Conservation (phyloP, 2,888 invertebrate species). For the Mactromeris polynyma region DNA sequence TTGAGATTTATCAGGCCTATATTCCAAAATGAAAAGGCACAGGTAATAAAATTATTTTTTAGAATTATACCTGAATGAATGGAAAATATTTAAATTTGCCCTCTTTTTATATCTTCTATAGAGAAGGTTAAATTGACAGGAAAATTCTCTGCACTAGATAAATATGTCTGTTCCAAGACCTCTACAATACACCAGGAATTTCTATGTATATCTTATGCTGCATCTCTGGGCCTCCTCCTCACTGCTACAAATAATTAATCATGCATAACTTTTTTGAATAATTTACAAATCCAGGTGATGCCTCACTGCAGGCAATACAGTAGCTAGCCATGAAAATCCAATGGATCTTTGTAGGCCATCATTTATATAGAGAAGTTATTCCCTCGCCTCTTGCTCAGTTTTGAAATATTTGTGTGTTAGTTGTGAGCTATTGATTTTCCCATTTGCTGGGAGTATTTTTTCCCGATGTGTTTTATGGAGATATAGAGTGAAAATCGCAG, state of each 20-base stretch:
- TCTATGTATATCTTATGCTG: background rate
- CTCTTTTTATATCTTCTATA: no score
- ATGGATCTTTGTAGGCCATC: slow-evolving; percentile 40
- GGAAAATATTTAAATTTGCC: no score
- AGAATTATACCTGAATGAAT: no score
- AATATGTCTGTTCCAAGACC: no score
- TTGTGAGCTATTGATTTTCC: slow-evolving; percentile 42
- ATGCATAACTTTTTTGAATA: slow-evolving; percentile 47
- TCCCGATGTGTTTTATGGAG: slow-evolving; percentile 27
- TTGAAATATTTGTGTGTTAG: slow-evolving; percentile 44
- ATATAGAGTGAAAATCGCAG: slow-evolving; percentile 18
- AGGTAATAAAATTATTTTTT: no score
- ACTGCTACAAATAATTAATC: slow-evolving; percentile 28
- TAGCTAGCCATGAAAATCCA: slow-evolving; percentile 14
- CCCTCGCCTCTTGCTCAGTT: slow-evolving; percentile 13
- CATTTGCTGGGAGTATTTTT: slow-evolving; percentile 11
- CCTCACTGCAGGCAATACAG: slow-evolving; percentile 16
- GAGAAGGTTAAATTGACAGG: no score
- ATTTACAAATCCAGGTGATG: slow-evolving; percentile 51
- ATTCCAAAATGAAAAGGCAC: no score
- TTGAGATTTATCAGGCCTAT: no score
- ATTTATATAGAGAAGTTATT: slow-evolving; percentile 17
- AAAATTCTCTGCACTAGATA: no score
- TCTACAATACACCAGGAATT: slow-evolving; percentile 4
- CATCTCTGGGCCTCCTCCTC: slow-evolving; percentile 18